Evolutionary conservation across 2,888 invertebrate species (phyloP).

Genomic region (Phania funesta): DNA sequence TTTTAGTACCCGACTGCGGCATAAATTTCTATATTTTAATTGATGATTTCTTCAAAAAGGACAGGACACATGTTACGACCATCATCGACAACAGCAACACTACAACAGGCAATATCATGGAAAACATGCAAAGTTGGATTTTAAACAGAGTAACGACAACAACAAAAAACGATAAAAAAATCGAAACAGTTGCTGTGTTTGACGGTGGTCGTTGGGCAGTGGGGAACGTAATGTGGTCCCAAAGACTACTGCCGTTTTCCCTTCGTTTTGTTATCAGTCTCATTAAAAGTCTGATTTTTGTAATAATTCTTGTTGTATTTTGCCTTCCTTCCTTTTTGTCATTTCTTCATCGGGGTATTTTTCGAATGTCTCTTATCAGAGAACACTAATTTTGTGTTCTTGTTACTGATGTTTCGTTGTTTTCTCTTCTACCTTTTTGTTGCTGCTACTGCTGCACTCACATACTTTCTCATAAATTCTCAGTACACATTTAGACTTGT

Average conservation of each 20-base stretch:
- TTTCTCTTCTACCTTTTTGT: not conserved
- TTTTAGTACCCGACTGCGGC: conserved; percentile 73
- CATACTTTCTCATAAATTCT: no score
- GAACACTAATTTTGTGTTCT: conserved; percentile 67
- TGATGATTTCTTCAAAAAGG: conserved; percentile 75
- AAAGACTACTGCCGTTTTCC: conserved; percentile 60
- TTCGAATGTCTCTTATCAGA: conserved; percentile 61
- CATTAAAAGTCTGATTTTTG: conserved; percentile 65
- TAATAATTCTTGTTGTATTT: conserved; percentile 34
- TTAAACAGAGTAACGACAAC: conserved; percentile 27
- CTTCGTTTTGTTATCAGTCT: conserved; percentile 54
- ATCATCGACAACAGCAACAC: conserved; percentile 58
- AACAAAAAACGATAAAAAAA: not conserved
- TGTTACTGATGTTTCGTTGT: conserved; percentile 52
- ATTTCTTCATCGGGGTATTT: conserved; percentile 2
- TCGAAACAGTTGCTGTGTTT: conserved; percentile 57
- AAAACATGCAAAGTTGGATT: conserved; percentile 53
- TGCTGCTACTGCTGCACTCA: conserved; percentile 14
- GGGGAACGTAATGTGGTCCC: conserved; percentile 33
- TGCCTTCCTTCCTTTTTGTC: conserved; percentile 5
- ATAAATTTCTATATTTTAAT: conserved; percentile 76
- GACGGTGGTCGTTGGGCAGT: conserved; percentile 47
- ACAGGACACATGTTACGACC: conserved; percentile 74
- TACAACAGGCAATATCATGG: conserved; percentile 10
- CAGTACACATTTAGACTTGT: no score